Conservation (phyloP, 1,140 invertebrate species). For the Ectropis grisescens region DNA sequence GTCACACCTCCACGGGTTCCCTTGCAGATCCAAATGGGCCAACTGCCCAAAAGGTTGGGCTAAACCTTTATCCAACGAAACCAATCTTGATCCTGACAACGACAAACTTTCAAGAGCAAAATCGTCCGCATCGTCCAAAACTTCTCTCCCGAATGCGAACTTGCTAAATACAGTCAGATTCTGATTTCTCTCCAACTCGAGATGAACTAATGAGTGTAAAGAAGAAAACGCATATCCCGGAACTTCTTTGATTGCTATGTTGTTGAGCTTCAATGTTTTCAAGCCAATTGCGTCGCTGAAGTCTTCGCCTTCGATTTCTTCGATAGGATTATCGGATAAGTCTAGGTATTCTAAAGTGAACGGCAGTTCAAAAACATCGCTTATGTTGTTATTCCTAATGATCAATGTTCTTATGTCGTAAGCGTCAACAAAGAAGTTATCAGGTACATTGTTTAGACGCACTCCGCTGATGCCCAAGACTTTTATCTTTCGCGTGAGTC, state of each 20-base stretch:
- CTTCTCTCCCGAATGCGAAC: slow-evolving; percentile 45
- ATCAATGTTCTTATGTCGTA: slow-evolving; percentile 43
- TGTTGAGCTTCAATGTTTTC: slow-evolving; percentile 48
- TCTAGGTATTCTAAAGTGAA: slow-evolving; percentile 57
- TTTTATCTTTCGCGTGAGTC: slow-evolving; percentile 42
- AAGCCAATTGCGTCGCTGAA: slow-evolving; percentile 42
- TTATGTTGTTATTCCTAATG: slow-evolving; percentile 49
- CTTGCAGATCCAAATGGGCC: slow-evolving; percentile 44
- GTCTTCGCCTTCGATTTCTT: slow-evolving; percentile 36
- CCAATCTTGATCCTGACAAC: slow-evolving; percentile 41
- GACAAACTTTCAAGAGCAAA: slow-evolving; percentile 46
- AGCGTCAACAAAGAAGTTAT: slow-evolving; percentile 52
- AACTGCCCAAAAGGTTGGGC: slow-evolving; percentile 39
- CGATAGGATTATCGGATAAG: slow-evolving; percentile 54
- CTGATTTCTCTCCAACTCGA: slow-evolving; percentile 52
- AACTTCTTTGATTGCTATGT: slow-evolving; percentile 46
- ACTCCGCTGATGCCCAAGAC: slow-evolving; percentile 42
- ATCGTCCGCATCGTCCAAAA: slow-evolving; percentile 43
- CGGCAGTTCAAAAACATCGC: slow-evolving; percentile 46
- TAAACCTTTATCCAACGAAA: slow-evolving; percentile 32
- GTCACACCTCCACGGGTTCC: slow-evolving; percentile 59
- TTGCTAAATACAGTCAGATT: slow-evolving; percentile 43
- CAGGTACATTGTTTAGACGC: slow-evolving; percentile 31
- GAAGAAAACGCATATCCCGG: slow-evolving; percentile 35
- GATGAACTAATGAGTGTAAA: slow-evolving; percentile 30